Percentiles rank a stretch among this genome's conserved stretches.
Conservation (phyloP, 2,113 vertebrate species). For the Beaufortia kweichowensis region DNA sequence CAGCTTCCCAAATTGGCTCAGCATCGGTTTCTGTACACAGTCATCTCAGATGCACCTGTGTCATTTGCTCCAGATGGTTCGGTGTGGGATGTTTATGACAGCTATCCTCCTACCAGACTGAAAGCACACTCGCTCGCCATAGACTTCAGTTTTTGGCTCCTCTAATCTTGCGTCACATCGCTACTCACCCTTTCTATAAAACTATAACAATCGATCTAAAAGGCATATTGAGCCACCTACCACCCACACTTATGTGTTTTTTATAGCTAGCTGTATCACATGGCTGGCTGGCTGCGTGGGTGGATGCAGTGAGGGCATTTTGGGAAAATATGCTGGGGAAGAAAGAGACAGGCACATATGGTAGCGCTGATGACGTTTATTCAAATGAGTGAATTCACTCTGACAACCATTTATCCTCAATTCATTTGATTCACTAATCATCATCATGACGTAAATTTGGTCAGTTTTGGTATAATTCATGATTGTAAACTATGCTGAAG, state of each 20-base stretch:
- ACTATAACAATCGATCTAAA: constrained; percentile 21
- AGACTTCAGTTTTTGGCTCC: not conserved
- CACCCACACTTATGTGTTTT: constrained; percentile 22
- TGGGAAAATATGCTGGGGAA: constrained; percentile 12
- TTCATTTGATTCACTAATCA: not conserved
- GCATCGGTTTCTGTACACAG: not conserved
- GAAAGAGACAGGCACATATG: not conserved
- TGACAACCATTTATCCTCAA: not conserved
- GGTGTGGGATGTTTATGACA: constrained; percentile 4
- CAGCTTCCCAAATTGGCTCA: no score
- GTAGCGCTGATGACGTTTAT: constrained; percentile 16
- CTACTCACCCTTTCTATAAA: constrained; percentile 14
- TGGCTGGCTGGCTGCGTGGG: constrained; percentile 17
- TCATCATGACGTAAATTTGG: not conserved
- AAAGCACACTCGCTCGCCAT: not conserved
- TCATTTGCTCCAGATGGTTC: not conserved
- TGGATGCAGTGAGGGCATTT: constrained; percentile 13
- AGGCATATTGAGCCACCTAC: not conserved
- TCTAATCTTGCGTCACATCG: not conserved
- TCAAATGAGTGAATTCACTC: constrained; percentile 10
- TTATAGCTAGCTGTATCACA: constrained; percentile 3
- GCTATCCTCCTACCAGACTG: not conserved
- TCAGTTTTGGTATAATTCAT: no score
- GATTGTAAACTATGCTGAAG: no score
- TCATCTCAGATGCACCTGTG: not conserved